Evolutionary conservation across 2,113 vertebrate genomes (phyloP), one percentile per base, ranked within the genome.

Genomic region (Nerophis ophidion): DNA sequence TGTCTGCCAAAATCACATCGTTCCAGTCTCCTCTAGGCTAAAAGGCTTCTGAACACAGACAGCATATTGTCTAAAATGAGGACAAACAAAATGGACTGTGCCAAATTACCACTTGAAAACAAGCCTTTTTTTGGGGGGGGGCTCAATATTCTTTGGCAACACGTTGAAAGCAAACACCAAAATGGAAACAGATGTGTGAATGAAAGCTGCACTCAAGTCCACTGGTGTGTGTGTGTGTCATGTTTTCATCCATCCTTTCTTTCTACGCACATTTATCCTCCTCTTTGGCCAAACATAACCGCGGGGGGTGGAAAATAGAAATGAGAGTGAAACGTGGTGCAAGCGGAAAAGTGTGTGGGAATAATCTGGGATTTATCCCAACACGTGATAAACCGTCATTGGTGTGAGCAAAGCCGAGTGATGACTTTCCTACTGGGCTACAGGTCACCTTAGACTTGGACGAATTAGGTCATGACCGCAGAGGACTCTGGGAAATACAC

Each of bases 111-210:
- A 83, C 80, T 81, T 87, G 66, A 84, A 84, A 86, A 84, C 68
- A 84, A 80, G 76, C 72, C 61, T 71, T 38, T 82, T 71, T 82
- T 84, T 71, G 65, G 68, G 79, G 75, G 65, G 68, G 79, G 75
- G 74, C 58, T 80, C 60, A 70, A 81, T 81, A 81, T 73, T 83
- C 61, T 78, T 72, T 77, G 64, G 83, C 66, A 72, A 60, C 46
- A 45, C 79, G 67, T 81, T 80, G n/a, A 84, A 83, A 80, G 74
- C 57, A 75, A 81, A 75, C 68, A 81, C 75, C 66, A 81, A 88
- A 88, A 80, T 88, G 80, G 79, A 88, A 87, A 84, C 86, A 89
- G 83, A 88, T 88, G 85, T 71, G 68, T 51, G 34, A 78, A 60
- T 42, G 33, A 76, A 70, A 73, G 68, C 58, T 67, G 57, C 40